phyloP scores from a whole-genome alignment of 2,113 vertebrate species.

The Butorides virescens region DNA sequence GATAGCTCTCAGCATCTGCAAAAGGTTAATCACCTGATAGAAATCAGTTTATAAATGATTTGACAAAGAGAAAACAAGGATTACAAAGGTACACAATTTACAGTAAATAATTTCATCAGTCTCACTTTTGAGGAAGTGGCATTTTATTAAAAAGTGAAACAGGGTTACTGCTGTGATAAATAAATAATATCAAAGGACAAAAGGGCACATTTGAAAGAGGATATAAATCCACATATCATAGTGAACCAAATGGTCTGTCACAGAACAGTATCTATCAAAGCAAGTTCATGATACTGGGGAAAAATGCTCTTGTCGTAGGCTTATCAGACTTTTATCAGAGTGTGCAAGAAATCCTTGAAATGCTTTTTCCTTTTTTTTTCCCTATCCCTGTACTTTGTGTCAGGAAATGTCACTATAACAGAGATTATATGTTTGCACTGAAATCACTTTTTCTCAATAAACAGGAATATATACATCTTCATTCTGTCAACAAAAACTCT shows the following conservation, averaged over 20 bases:
- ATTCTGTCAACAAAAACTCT: neutral
- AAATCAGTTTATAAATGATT: neutral
- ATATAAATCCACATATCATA: constrained; percentile 19
- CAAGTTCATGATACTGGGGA: neutral
- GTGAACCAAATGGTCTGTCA: neutral
- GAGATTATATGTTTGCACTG: neutral
- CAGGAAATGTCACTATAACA: neutral
- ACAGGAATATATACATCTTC: neutral
- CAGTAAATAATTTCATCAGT: neutral
- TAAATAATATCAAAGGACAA: constrained; percentile 28
- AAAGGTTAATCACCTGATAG: neutral
- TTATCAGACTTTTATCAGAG: neutral
- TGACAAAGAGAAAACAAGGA: neutral
- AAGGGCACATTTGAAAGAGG: neutral
- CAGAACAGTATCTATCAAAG: neutral
- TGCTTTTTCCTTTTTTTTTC: neutral
- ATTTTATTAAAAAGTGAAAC: constrained; percentile 9
- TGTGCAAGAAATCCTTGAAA: neutral
- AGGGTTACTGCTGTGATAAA: neutral
- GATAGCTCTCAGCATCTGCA: neutral
- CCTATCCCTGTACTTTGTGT: neutral
- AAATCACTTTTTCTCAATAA: neutral
- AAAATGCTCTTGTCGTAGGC: neutral
- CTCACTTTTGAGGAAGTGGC: neutral
- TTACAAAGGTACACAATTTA: neutral